Conservation (phyloP, 2,797 vertebrate species). For the Eleutherodactylus coqui region DNA sequence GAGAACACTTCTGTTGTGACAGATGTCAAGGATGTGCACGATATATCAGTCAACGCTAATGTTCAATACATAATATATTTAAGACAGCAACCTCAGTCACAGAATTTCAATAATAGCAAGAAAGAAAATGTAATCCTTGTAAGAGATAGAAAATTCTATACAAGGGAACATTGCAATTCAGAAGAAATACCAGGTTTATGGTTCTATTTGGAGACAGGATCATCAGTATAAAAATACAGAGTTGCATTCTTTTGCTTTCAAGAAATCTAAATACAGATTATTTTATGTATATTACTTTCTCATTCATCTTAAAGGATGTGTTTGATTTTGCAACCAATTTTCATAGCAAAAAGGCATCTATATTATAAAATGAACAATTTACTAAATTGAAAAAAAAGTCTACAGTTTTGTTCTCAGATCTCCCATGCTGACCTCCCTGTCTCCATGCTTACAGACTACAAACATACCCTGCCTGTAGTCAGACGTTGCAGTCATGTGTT, state of each 20-base stretch:
- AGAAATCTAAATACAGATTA: neutral
- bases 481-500: neutral
- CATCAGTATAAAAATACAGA: neutral
- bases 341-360: too few relatives aligned
- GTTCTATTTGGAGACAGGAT: slow-evolving; percentile 13
- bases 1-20: slow-evolving; percentile 51
- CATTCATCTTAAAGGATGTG: too few relatives aligned
- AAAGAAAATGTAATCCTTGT: slow-evolving; percentile 46
- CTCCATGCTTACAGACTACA: neutral
- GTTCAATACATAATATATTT: slow-evolving; percentile 51
- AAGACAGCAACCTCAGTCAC: slow-evolving; percentile 23
- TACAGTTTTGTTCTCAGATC: neutral
- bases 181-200: slow-evolving; percentile 12
- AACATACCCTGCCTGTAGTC: too few relatives aligned
- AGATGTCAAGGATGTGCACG: slow-evolving; percentile 56
- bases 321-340: too few relatives aligned
- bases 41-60: slow-evolving; percentile 48
- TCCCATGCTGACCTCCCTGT: neutral
- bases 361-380: too few relatives aligned
- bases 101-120: slow-evolving; percentile 47
- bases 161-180: neutral
- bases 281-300: neutral
- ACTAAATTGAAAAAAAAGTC: neutral
- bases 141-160: slow-evolving; percentile 45
- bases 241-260: neutral